These are phyloP conservation scores for Zaprionus ghesquierei DNA, from an alignment of 1,140 invertebrate species.

Conservation along the genomic window DNA sequence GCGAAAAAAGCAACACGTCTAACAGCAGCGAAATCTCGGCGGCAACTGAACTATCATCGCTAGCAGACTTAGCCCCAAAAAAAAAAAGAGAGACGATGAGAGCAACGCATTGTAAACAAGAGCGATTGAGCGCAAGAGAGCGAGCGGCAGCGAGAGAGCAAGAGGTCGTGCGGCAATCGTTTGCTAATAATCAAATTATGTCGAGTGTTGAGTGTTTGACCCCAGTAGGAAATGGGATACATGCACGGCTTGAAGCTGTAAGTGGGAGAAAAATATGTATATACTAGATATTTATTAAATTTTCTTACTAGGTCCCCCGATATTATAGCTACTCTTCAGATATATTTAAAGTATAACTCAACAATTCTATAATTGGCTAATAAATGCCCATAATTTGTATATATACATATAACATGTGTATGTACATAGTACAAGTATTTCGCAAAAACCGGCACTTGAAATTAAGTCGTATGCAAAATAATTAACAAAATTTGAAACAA, in stretches of 20 bases:
- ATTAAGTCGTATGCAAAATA: not conserved
- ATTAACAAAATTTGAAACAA: not conserved
- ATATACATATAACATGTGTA: not conserved
- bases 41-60: conserved; percentile 45
- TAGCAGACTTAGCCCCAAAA: conserved; percentile 19
- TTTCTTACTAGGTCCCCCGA: too few relatives aligned
- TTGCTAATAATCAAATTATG: conserved; percentile 70
- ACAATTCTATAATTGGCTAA: not conserved
- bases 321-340: too few relatives aligned
- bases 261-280: too few relatives aligned
- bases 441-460: not conserved
- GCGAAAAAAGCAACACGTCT: conserved; percentile 34
- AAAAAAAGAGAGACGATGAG: conserved; percentile 7
- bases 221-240: conserved; percentile 22
- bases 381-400: conserved; percentile 6
- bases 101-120: conserved; percentile 4
- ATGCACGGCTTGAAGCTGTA: too few relatives aligned
- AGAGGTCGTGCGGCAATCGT: conserved; percentile 16
- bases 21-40: conserved; percentile 40
- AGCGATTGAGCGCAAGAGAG: not conserved
- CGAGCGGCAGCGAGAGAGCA: not conserved
- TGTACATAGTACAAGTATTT: not conserved
- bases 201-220: not conserved
- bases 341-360: not conserved
- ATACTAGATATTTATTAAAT: too few relatives aligned